Evolutionary conservation across 1,140 invertebrate genomes (phyloP).

Genomic region (Asobara japonica): DNA sequence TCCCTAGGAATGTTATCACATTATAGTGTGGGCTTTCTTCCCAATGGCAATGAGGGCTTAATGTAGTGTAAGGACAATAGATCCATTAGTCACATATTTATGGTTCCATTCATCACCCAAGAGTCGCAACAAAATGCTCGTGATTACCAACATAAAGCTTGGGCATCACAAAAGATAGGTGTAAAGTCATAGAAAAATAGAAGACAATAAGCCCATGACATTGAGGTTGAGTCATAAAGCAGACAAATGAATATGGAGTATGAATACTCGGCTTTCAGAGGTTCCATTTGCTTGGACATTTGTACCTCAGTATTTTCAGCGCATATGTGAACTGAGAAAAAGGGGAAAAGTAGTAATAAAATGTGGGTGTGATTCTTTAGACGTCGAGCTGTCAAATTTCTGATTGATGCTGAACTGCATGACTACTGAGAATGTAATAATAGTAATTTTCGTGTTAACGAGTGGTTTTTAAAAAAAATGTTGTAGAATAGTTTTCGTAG

Average conservation of each 20-base stretch:
- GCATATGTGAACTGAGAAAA: too few relatives aligned
- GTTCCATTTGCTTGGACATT: slow-evolving; percentile 10
- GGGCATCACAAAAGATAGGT: neutral
- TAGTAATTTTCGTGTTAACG: too few relatives aligned
- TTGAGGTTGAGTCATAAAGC: neutral
- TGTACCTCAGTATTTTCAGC: too few relatives aligned
- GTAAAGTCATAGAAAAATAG: slow-evolving; percentile 9
- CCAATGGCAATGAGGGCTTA: neutral
- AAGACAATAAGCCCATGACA: neutral
- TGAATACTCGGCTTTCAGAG: slow-evolving; percentile 28
- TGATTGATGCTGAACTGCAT: too few relatives aligned
- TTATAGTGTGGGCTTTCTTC: neutral
- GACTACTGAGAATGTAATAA: too few relatives aligned
- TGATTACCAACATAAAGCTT: neutral
- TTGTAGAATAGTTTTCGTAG: neutral
- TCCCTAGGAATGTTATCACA: neutral
- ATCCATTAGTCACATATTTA: slow-evolving; percentile 1
- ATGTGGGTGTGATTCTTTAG: too few relatives aligned
- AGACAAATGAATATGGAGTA: slow-evolving; percentile 21
- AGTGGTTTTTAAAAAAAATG: too few relatives aligned
- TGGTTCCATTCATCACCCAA: neutral
- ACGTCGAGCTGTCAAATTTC: too few relatives aligned
- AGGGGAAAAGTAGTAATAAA: too few relatives aligned
- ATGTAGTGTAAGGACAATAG: slow-evolving; percentile 3
- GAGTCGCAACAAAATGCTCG: neutral